Evolutionary conservation across 2,113 vertebrate genomes (phyloP).

Genomic region (Glaucomys volans): DNA sequence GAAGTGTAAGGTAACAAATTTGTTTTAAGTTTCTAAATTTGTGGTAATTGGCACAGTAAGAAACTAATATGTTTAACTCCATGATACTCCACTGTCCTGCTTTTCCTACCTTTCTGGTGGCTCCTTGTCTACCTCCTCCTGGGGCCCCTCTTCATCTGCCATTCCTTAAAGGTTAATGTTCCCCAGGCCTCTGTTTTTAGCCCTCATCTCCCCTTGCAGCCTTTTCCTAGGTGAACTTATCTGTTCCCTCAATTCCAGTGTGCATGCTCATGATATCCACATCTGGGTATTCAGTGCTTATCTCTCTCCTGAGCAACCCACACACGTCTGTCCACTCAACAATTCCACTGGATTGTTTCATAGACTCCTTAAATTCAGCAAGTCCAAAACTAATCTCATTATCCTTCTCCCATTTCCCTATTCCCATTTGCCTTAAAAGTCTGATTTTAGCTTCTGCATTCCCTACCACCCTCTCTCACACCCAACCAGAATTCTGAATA

Average conservation of each 20-base stretch:
- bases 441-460: background rate
- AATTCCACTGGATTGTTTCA: background rate
- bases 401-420: background rate
- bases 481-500: conserved; percentile 12
- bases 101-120: background rate
- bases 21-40: background rate
- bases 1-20: background rate
- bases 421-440: background rate
- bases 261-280: background rate
- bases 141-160: background rate
- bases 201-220: background rate
- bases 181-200: background rate
- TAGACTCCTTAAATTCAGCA: background rate
- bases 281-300: background rate
- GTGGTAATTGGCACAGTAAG: background rate
- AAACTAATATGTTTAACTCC: background rate
- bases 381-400: background rate
- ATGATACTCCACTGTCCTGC: background rate
- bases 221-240: background rate
- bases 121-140: background rate
- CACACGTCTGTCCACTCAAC: background rate
- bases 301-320: conserved; percentile 9
- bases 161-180: background rate
- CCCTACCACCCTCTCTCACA: background rate
- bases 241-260: background rate